Conservation (phyloP, 2,113 vertebrate species). For the Tragelaphus imberbis region DNA sequence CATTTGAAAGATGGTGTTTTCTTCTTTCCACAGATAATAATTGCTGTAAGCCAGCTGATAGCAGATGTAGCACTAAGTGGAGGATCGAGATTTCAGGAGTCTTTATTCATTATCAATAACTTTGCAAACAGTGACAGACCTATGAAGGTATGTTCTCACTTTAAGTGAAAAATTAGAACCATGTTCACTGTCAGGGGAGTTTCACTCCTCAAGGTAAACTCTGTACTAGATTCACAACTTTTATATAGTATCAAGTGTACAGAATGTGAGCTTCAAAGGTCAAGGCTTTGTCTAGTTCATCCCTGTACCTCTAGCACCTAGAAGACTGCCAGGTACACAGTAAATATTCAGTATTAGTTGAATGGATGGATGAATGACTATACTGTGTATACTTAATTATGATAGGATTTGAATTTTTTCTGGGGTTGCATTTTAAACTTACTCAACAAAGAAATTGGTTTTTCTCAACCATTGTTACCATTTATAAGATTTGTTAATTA, state of each 20-base stretch:
- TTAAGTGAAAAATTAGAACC: background rate
- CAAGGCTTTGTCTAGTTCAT: background rate
- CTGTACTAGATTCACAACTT: background rate
- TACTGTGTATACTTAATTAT: background rate
- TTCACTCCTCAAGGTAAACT: background rate
- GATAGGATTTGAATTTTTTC: background rate
- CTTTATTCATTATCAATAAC: slow-evolving; percentile 98
- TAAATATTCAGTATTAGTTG: background rate
- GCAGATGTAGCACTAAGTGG: slow-evolving; percentile 94
- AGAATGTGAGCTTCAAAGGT: background rate
- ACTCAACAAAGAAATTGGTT: background rate
- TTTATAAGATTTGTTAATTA: background rate
- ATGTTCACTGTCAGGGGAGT: background rate
- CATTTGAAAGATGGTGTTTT: slow-evolving; percentile 11
- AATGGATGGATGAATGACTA: background rate
- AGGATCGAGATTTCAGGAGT: slow-evolving; percentile 96
- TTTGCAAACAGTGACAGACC: slow-evolving; percentile 97
- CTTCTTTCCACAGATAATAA: slow-evolving; percentile 89
- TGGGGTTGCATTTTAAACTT: slow-evolving; percentile 22
- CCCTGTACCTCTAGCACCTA: background rate
- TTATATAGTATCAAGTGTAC: background rate
- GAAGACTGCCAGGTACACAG: background rate
- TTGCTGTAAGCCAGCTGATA: slow-evolving; percentile 96
- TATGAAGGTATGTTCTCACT: slow-evolving; percentile 89
- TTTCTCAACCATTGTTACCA: background rate